Conservation (phyloP, 1,140 invertebrate genomes). For the Nymphalis io region DNA sequence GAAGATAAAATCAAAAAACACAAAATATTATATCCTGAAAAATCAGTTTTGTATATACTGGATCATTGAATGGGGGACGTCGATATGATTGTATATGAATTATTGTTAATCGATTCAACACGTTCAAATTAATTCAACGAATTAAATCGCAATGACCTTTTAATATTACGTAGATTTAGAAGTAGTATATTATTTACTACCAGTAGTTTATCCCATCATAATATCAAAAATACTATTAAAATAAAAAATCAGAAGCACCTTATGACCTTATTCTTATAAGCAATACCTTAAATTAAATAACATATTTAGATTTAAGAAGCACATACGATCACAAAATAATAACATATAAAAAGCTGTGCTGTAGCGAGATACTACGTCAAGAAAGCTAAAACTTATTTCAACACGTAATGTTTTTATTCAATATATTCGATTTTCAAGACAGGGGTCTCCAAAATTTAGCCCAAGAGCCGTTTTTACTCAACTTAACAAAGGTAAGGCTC, state of each 20-base stretch:
- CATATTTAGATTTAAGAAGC: neutral
- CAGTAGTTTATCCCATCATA: neutral
- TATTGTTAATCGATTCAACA: too few relatives aligned
- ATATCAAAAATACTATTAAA: neutral
- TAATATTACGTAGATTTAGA: conserved; percentile 3
- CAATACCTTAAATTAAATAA: conserved; percentile 28
- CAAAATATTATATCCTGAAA: too few relatives aligned
- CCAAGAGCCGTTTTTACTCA: too few relatives aligned
- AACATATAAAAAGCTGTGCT: conserved; percentile 20
- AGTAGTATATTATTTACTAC: conserved; percentile 3
- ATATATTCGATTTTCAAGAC: too few relatives aligned
- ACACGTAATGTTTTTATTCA: too few relatives aligned
- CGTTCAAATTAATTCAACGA: neutral
- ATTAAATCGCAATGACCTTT: neutral
- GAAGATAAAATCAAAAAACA: too few relatives aligned
- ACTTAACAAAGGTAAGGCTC: too few relatives aligned
- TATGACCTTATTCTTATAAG: conserved; percentile 24
- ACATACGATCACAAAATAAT: conserved; percentile 8
- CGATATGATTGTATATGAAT: too few relatives aligned
- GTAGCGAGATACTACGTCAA: conserved; percentile 14
- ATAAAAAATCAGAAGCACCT: conserved; percentile 9
- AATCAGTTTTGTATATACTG: too few relatives aligned
- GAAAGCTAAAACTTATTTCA: neutral
- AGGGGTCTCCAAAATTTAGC: too few relatives aligned
- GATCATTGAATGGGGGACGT: too few relatives aligned